These are phyloP conservation scores for Apodemia zela DNA, from an alignment of 2,888 invertebrate species.

Conservation along the genomic window DNA sequence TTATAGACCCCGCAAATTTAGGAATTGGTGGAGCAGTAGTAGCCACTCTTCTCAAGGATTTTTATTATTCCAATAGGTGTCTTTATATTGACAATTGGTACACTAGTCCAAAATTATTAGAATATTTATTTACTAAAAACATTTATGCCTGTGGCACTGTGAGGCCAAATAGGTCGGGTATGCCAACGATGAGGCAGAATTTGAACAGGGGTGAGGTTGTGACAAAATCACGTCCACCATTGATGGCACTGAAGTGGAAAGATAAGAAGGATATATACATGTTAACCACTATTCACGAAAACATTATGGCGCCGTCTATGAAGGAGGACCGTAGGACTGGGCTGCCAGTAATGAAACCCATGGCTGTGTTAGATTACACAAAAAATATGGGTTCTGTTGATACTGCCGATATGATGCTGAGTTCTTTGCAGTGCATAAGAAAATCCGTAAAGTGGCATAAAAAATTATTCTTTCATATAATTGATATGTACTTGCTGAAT, in stretches of 20 bases:
- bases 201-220: no score
- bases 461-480: background rate
- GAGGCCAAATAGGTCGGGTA: constrained; percentile 28
- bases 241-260: background rate
- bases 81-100: constrained; percentile 36
- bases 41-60: constrained; percentile 30
- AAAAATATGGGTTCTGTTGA: background rate
- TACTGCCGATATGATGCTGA: background rate
- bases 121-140: constrained; percentile 29
- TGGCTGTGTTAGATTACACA: background rate
- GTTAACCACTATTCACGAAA: background rate
- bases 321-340: background rate
- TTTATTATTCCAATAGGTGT: constrained; percentile 28
- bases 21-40: constrained; percentile 31
- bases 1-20: constrained; percentile 26
- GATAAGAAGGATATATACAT: background rate
- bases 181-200: constrained; percentile 25
- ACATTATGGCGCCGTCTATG: background rate
- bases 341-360: constrained; percentile 3
- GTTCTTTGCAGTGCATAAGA: constrained; percentile 2
- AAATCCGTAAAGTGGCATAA: background rate
- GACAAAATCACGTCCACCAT: no score
- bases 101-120: constrained; percentile 32
- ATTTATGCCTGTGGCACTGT: constrained; percentile 35
- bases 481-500: background rate